Conservation (phyloP, 2,113 vertebrate genomes). For the Setophaga kirtlandii region DNA sequence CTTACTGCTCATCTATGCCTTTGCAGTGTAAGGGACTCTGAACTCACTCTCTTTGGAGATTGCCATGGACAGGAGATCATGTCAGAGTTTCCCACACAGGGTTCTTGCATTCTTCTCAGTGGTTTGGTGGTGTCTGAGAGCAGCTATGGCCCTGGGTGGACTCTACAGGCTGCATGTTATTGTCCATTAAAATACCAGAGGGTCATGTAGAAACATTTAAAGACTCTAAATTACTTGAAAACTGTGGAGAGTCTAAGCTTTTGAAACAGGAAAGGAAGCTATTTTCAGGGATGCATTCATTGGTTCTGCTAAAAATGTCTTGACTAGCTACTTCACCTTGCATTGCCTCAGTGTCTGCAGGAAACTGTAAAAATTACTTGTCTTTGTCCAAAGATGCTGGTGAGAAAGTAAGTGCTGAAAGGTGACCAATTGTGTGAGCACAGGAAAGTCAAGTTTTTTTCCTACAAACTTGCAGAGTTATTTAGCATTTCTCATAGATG, state of each 20-base stretch:
- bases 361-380: neutral
- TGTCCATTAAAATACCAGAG: neutral
- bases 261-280: neutral
- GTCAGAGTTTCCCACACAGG: neutral
- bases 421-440: neutral
- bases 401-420: neutral
- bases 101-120: neutral
- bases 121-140: neutral
- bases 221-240: neutral
- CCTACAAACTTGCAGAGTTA: neutral
- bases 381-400: neutral
- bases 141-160: neutral
- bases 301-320: neutral
- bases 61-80: fast-evolving
- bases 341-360: neutral
- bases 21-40: neutral
- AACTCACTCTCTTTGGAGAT: neutral
- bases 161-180: fast-evolving
- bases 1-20: fast-evolving
- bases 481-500: neutral
- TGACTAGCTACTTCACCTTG: neutral
- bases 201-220: neutral
- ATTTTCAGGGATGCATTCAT: neutral
- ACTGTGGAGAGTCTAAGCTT: neutral
- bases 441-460: neutral